phyloP scores from a whole-genome alignment of 2,797 vertebrate species.

The Mus spretus region DNA sequence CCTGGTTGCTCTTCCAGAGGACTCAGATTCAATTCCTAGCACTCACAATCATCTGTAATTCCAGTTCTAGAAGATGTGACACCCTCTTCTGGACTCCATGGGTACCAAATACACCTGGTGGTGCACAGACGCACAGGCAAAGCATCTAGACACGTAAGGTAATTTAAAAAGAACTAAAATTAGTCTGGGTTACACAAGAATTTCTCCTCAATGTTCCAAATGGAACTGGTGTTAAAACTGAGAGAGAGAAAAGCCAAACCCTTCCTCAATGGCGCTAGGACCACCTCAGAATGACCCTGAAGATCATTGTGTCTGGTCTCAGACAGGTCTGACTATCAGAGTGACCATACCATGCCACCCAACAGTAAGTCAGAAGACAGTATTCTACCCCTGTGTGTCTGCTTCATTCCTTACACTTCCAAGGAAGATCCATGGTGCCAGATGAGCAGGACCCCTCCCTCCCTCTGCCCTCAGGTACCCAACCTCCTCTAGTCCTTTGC shows the following conservation, averaged over 20 bases:
- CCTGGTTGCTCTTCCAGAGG: neutral
- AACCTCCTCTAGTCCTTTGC: neutral
- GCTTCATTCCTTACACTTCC: neutral
- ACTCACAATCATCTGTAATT: neutral
- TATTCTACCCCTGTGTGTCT: neutral
- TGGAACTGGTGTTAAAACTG: neutral
- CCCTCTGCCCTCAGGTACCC: neutral
- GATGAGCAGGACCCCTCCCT: neutral
- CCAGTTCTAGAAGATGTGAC: neutral
- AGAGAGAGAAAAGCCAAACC: slow-evolving; percentile 13
- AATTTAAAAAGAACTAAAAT: neutral
- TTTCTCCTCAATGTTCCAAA: slow-evolving; percentile 28
- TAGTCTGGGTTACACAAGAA: neutral
- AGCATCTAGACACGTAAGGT: neutral
- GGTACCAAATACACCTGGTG: neutral
- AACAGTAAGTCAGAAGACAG: slow-evolving; percentile 25
- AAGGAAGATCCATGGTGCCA: neutral
- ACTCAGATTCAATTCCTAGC: neutral
- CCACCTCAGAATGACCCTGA: neutral
- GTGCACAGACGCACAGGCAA: neutral
- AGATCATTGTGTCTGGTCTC: neutral
- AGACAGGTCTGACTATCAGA: neutral
- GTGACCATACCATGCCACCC: neutral
- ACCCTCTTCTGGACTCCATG: neutral
- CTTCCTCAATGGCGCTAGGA: neutral